Percentiles rank a stretch among this genome's conserved stretches.
Conservation (phyloP, 2,888 invertebrate genomes). For the Rhagium mordax region DNA sequence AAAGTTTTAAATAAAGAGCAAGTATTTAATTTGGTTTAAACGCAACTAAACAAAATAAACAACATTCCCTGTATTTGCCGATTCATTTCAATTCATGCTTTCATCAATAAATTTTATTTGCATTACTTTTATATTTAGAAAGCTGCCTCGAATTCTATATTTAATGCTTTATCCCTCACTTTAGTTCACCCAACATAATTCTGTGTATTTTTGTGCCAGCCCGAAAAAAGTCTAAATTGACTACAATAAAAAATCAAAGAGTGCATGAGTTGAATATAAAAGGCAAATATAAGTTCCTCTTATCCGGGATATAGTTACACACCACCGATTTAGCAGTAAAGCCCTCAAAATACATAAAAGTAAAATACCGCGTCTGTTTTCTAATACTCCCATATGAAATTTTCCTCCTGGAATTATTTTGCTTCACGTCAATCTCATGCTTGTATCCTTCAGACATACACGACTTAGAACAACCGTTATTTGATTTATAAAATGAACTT, state of each 20-base stretch:
- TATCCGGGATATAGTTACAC: slow-evolving; percentile 54
- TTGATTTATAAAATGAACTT: background rate
- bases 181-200: slow-evolving; percentile 27
- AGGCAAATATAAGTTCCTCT: slow-evolving; percentile 47
- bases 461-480: background rate
- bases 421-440: slow-evolving; percentile 14
- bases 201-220: slow-evolving; percentile 21
- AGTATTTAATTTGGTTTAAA: background rate
- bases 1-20: background rate
- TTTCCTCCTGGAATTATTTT: slow-evolving; percentile 19
- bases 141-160: background rate
- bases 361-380: slow-evolving; percentile 61
- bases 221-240: slow-evolving; percentile 25
- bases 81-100: background rate
- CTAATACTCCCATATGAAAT: slow-evolving; percentile 47
- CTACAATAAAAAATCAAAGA: slow-evolving; percentile 49
- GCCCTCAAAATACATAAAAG: slow-evolving; percentile 63
- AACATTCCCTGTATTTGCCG: background rate
- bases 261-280: slow-evolving; percentile 50
- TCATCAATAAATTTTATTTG: background rate
- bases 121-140: background rate
- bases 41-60: background rate
- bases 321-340: slow-evolving; percentile 64
- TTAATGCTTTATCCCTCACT: slow-evolving; percentile 2
- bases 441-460: slow-evolving; percentile 6